These are phyloP conservation scores for Atherinosoma microstoma DNA, from an alignment of 2,797 vertebrate genomes.

Conservation along the genomic window DNA sequence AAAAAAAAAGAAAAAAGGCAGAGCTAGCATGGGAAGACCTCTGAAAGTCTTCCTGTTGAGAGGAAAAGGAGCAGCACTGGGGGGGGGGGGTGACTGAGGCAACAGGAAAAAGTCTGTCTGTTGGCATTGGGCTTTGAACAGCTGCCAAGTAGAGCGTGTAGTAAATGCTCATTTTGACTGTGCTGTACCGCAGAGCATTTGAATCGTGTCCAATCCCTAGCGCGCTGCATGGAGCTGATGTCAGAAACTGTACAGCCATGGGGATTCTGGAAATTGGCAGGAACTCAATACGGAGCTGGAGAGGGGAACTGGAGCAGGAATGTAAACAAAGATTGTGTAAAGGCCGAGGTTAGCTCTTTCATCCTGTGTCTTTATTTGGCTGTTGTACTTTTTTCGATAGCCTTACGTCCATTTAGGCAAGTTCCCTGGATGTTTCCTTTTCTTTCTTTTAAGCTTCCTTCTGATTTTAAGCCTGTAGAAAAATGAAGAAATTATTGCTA, in stretches of 20 bases:
- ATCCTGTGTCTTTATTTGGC: constrained; percentile 16
- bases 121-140: constrained; percentile 66
- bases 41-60: constrained; percentile 55
- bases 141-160: constrained; percentile 67
- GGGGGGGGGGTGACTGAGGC: constrained; percentile 48
- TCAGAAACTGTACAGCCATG: constrained; percentile 73
- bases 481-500: constrained; percentile 33
- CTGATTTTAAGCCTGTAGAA: constrained; percentile 1
- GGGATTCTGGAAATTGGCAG: constrained; percentile 78
- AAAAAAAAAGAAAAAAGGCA: constrained; percentile 50
- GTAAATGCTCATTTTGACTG: constrained; percentile 67
- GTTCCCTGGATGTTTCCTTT: neutral
- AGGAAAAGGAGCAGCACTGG: constrained; percentile 24
- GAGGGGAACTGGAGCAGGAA: constrained; percentile 68
- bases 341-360: constrained; percentile 64
- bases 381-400: constrained; percentile 11
- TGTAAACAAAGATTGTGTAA: constrained; percentile 84
- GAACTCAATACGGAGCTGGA: constrained; percentile 57
- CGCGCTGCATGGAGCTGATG: constrained; percentile 64
- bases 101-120: constrained; percentile 48
- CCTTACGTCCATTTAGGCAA: constrained; percentile 20
- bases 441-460: constrained; percentile 8
- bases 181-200: constrained; percentile 58
- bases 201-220: constrained; percentile 64
- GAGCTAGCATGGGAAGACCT: constrained; percentile 38